Evolutionary conservation across 2,797 vertebrate species (phyloP), one percentile per base, ranked within the genome.

Genomic region (Alfaro cultratus): DNA sequence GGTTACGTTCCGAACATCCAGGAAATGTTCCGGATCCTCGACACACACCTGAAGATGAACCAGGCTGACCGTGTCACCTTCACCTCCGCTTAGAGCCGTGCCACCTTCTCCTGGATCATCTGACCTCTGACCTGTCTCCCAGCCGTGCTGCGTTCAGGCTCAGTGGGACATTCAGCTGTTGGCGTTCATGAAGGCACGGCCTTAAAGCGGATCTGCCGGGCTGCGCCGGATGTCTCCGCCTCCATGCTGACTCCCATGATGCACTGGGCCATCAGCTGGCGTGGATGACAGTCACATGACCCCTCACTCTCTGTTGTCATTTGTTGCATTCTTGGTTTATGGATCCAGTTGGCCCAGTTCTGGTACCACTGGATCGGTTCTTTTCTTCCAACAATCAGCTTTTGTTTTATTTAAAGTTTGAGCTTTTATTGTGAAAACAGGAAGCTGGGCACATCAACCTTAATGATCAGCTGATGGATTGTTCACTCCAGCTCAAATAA

Each of bases 1-100:
- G 96, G 96, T 47, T 94, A 96, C 10, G 95, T 96, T 1, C 96
- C 95, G 0, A 96, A 96, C 87, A 93, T 96, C 83, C 95, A 96
- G 86, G 96, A 96, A 83, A 87, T 96, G 57, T 96, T 96, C 83
- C 95, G 95, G 87, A 96, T 96, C 76, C 93, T 96, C 0, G 94
- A 96, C 85, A 95, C 90, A 78, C 94, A 96, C 88, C 86, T 96
- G 78, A 96, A 96, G 84, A 95, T 95, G 92, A 95, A 95, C 89
- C 94, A 94, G 89, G 91, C 89, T 31, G 93, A 94, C 76, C 93
- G 92, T 49, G 80, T 90, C 53, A 86, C 86, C 85, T 94, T 95
- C 86, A 73, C 93, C 46, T 86, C 94, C n/a, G n/a, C 90, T 1
- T 96, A 95, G 87, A 83, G 60, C 83, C 80, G 6, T 0, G 18